These are phyloP conservation scores for Serranus cabrilla DNA, from an alignment of 2,797 vertebrate genomes.

Conservation along the genomic window DNA sequence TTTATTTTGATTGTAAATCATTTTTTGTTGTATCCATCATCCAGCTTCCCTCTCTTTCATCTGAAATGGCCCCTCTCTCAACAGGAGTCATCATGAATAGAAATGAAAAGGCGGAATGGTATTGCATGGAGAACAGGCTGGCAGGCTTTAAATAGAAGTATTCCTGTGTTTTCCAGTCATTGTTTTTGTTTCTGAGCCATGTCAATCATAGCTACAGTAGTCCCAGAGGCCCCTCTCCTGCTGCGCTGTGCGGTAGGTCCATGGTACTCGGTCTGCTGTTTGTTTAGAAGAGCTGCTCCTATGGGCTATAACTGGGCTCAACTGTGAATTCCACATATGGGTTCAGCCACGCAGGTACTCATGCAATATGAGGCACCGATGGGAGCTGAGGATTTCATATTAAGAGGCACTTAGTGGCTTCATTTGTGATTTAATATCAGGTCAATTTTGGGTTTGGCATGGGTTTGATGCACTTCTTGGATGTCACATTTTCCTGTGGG, in stretches of 20 bases:
- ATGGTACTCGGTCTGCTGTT: constrained; percentile 31
- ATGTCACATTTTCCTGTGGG: not conserved
- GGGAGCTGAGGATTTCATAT: not conserved
- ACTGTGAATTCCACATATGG: constrained; percentile 57
- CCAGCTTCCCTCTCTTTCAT: constrained; percentile 25
- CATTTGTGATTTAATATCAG: constrained; percentile 4
- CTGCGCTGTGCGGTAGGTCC: constrained; percentile 64
- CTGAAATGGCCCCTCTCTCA: constrained; percentile 50
- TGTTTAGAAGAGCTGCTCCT: constrained; percentile 55
- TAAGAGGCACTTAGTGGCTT: constrained; percentile 15
- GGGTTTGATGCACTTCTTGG: constrained; percentile 4
- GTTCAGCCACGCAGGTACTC: constrained; percentile 32
- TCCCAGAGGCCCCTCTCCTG: constrained; percentile 56
- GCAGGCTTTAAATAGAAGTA: constrained; percentile 66
- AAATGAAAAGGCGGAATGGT: constrained; percentile 51
- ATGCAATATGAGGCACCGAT: constrained; percentile 36
- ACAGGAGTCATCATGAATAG: constrained; percentile 57
- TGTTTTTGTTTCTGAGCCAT: constrained; percentile 55
- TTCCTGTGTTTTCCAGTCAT: constrained; percentile 51
- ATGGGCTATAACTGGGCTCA: constrained; percentile 27
- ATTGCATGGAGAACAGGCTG: constrained; percentile 33
- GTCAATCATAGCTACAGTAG: constrained; percentile 58
- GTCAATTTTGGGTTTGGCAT: constrained; percentile 9
- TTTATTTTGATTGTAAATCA: constrained; percentile 38
- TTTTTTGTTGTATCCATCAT: constrained; percentile 18